A percentile compares a stretch with the other conserved stretches of the same genome.
Conservation (phyloP, 2,113 vertebrate genomes). For the Sclerurus mexicanus region DNA sequence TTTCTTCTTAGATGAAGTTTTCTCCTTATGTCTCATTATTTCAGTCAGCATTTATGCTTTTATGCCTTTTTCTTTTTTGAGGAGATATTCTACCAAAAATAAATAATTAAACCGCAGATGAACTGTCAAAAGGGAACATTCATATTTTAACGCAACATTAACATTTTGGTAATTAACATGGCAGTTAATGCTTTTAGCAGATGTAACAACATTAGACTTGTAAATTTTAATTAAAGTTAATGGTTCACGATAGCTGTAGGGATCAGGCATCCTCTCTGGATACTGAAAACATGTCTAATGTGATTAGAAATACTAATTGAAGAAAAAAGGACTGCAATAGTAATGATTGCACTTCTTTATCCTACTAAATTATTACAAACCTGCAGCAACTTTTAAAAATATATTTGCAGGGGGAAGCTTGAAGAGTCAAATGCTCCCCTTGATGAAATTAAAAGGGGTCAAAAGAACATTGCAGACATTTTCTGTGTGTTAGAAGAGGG, state of each 20-base stretch:
- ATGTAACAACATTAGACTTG: constrained; percentile 84
- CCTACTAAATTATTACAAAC: constrained; percentile 58
- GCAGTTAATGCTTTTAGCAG: constrained; percentile 83
- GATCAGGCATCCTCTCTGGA: constrained; percentile 78
- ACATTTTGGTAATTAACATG: constrained; percentile 83
- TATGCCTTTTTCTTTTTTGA: constrained; percentile 43
- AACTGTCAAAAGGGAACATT: constrained; percentile 81
- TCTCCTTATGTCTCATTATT: constrained; percentile 39
- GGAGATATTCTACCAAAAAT: constrained; percentile 68
- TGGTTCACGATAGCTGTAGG: constrained; percentile 81
- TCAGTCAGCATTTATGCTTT: constrained; percentile 17
- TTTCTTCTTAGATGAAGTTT: constrained; percentile 10
- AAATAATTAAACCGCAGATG: constrained; percentile 77
- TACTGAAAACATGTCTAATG: constrained; percentile 76
- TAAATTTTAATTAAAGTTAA: constrained; percentile 86
- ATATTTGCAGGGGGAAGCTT: constrained; percentile 18
- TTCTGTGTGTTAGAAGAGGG: not conserved
- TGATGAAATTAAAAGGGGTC: constrained; percentile 46
- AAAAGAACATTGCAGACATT: constrained; percentile 12
- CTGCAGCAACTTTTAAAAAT: constrained; percentile 44
- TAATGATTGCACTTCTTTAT: constrained; percentile 55
- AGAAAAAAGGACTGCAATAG: constrained; percentile 65
- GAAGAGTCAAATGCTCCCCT: constrained; percentile 16
- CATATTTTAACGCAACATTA: constrained; percentile 81
- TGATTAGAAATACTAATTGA: constrained; percentile 79